Base-by-base conservation (phyloP, 2,113 vertebrate species). In the Antennarius striatus region DNA sequence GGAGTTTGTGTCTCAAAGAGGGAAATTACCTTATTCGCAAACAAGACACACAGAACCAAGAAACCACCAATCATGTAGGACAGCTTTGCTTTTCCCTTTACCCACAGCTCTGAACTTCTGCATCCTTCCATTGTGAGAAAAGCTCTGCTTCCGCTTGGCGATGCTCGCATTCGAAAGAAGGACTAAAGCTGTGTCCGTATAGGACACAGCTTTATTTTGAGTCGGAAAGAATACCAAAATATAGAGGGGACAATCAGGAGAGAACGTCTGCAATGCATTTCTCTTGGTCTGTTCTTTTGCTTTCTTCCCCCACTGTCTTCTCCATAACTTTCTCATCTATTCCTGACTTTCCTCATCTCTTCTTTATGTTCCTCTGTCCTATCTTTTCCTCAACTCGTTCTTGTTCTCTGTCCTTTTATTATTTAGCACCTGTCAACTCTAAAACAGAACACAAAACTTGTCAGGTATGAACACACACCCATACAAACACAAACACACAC, bases 341-440 rank as follows among this genome's bases (percentile, higher is more conserved):
- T 73, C 59, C 63, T 56, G 39, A 72, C 58, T 75, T 15, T 43
- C 36, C 54, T 0, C 7, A 0, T 30, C 45, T 59, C 64, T 12
- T 48, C 64, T 32, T 40, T 29, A 0, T 79, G 67, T 74, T 60
- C 60, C 45, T 22, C 61, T 63, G 36, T 51, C 81, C 69, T 76
- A 70, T 75, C 68, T 47, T 64, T 53, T 50, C 63, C 40, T 53
- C 63, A 54, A n/a, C 57, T 74, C 49, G 28, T 48, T 16, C 80
- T 77, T 80, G 75, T 83, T 78, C 71, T 42, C 3, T 1, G 15
- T 10, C 56, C 83, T 84, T 87, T 77, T 72, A 91, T 91, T 86
- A 91, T 90, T 91, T 86, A 91, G 83, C 79, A 79, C 82, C 83
- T 85, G 86, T 87, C 86, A 15, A 69, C 76, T 22, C 5, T 36